A percentile compares a stretch with the other conserved stretches of the same genome.
These are phyloP conservation scores for Lycodopsis pacificus DNA, from an alignment of 2,797 vertebrate species.

Conservation along the genomic window DNA sequence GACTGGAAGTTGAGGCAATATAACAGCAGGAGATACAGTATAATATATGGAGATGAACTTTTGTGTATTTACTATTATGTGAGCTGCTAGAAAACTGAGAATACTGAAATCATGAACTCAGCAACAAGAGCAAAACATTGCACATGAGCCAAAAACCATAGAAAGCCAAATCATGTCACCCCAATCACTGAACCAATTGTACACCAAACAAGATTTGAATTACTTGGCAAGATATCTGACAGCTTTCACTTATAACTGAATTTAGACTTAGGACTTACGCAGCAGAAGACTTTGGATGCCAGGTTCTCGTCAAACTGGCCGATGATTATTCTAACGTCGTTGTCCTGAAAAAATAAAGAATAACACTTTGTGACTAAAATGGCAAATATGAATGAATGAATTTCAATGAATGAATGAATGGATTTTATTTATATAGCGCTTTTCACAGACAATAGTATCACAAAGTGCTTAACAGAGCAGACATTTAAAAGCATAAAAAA, in stretches of 20 bases:
- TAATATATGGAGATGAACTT: background rate
- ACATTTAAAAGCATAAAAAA: too few relatives aligned
- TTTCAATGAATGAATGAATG: too few relatives aligned
- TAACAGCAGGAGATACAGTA: background rate
- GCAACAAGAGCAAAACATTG: background rate
- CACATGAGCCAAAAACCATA: slow-evolving; percentile 12
- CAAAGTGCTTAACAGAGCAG: too few relatives aligned
- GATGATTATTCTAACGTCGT: slow-evolving; percentile 98
- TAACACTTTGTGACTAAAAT: background rate
- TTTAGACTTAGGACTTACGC: slow-evolving; percentile 87
- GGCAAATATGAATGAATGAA: background rate
- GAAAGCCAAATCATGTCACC: background rate
- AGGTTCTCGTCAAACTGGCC: slow-evolving; percentile 98
- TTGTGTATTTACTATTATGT: background rate
- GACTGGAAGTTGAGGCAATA: background rate
- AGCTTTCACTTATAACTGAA: background rate
- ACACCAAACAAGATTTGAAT: background rate
- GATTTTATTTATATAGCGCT: too few relatives aligned
- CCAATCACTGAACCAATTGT: background rate
- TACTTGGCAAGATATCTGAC: background rate
- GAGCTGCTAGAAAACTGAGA: slow-evolving; percentile 2
- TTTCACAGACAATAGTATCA: too few relatives aligned
- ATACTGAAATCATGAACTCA: background rate
- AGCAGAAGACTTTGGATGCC: slow-evolving; percentile 99
- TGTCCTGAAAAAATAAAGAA: slow-evolving; percentile 86